These are phyloP conservation scores for Turritopsis rubra DNA, from an alignment of 30 jellyfish, hydroid and myxozoan genomes.

Conservation along the genomic window DNA sequence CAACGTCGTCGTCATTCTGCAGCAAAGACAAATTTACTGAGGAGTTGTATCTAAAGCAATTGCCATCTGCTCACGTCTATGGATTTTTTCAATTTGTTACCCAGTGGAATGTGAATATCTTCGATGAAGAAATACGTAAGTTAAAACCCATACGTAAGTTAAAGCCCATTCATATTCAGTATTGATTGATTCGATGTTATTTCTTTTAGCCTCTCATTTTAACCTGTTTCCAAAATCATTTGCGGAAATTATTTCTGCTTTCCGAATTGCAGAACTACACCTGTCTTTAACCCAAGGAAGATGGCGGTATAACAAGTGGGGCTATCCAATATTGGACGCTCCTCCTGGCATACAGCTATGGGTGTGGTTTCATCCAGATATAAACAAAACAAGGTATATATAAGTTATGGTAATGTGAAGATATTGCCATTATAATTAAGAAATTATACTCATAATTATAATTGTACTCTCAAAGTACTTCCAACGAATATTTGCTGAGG, in stretches of 20 bases:
- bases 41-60: conserved; percentile 50
- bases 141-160: neutral
- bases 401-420: too few relatives aligned
- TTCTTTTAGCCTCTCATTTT: conserved; percentile 59
- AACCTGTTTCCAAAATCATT: conserved; percentile 82
- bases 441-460: too few relatives aligned
- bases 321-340: conserved; percentile 68
- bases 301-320: conserved; percentile 87
- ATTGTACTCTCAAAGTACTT: too few relatives aligned
- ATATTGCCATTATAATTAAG: neutral
- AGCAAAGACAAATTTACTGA: conserved; percentile 39
- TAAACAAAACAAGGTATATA: conserved; percentile 23
- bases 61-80: conserved; percentile 51
- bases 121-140: conserved; percentile 35
- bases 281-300: conserved; percentile 85
- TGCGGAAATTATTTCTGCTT: conserved; percentile 63
- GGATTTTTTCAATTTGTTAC: conserved; percentile 61
- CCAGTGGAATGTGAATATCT: conserved; percentile 28
- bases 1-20: neutral
- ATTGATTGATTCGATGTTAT: neutral
- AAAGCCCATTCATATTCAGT: neutral
- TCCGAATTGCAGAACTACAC: conserved; percentile 65
- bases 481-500: too few relatives aligned
- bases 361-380: conserved; percentile 82
- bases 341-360: conserved; percentile 91